Evolutionary conservation across 2,888 invertebrate species (phyloP).

Genomic region (Oxyscelio sp.): DNA sequence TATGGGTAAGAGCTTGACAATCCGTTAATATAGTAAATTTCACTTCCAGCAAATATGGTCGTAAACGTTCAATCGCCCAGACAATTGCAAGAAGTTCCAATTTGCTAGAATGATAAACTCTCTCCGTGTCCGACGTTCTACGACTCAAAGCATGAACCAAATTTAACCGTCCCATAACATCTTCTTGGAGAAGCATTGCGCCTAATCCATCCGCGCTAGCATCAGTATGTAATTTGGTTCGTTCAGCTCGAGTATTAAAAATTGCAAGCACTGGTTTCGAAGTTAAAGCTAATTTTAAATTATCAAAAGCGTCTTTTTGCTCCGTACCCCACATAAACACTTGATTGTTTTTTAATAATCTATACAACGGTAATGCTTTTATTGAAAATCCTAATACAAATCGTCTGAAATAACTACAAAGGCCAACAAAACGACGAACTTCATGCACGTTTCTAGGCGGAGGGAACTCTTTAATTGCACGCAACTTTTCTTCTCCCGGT

Average conservation of each 20-base stretch:
- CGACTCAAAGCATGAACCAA: too few species aligned
- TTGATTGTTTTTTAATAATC: neutral
- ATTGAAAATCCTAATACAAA: neutral
- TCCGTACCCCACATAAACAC: neutral
- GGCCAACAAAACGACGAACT: neutral
- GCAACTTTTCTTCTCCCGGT: constrained; percentile 49
- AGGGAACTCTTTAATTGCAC: constrained; percentile 55
- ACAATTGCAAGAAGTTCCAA: neutral
- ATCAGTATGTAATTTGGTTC: neutral
- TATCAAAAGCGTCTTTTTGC: neutral
- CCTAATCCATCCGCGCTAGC: too few species aligned
- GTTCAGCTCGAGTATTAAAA: neutral
- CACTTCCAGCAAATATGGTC: neutral
- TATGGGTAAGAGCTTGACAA: neutral
- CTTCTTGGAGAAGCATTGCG: too few species aligned
- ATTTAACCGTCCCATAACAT: too few species aligned
- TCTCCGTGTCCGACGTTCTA: too few species aligned
- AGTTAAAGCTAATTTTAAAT: neutral
- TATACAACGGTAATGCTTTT: neutral
- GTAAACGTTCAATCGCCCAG: neutral
- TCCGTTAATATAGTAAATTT: neutral
- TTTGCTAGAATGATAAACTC: neutral
- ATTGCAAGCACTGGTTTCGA: neutral
- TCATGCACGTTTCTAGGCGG: neutral
- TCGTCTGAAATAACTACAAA: neutral